A percentile compares a stretch with the other conserved stretches of the same genome.
Evolutionary conservation across 2,888 invertebrate species (phyloP).

Genomic region (Sericinus montela): DNA sequence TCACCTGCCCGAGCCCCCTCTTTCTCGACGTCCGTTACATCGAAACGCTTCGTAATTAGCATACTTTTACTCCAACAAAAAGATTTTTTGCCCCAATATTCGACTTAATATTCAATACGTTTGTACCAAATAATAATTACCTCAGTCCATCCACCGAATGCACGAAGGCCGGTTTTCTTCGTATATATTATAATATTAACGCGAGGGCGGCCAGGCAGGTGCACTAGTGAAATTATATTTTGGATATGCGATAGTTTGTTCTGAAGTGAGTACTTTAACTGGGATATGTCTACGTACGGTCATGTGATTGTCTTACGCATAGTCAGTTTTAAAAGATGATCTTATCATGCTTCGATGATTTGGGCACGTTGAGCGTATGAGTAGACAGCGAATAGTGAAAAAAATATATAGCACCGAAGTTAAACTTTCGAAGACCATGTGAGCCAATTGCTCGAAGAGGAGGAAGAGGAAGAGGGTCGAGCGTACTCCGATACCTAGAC

Average conservation of each 20-base stretch:
- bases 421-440: too few species aligned
- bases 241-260: constrained; percentile 54
- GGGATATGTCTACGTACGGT: background rate
- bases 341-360: too few species aligned
- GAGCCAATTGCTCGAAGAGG: too few species aligned
- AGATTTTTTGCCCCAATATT: constrained; percentile 57
- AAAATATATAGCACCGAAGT: too few species aligned
- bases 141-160: constrained; percentile 58
- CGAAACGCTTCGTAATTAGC: constrained; percentile 46
- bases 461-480: too few species aligned
- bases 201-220: constrained; percentile 59
- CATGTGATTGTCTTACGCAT: background rate
- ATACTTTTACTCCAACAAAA: constrained; percentile 61
- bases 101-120: constrained; percentile 70
- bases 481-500: too few species aligned
- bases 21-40: constrained; percentile 44
- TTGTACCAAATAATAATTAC: constrained; percentile 76
- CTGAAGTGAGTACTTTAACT: constrained; percentile 31
- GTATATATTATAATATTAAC: constrained; percentile 70
- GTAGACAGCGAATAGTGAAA: too few species aligned
- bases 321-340: too few species aligned
- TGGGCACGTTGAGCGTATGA: too few species aligned
- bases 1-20: constrained; percentile 57
- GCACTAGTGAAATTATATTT: constrained; percentile 64
- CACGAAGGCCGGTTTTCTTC: constrained; percentile 54